phyloP scores from a whole-genome alignment of 53 echinoderm and acorn worm species.

The Hippasteria phrygiana region DNA sequence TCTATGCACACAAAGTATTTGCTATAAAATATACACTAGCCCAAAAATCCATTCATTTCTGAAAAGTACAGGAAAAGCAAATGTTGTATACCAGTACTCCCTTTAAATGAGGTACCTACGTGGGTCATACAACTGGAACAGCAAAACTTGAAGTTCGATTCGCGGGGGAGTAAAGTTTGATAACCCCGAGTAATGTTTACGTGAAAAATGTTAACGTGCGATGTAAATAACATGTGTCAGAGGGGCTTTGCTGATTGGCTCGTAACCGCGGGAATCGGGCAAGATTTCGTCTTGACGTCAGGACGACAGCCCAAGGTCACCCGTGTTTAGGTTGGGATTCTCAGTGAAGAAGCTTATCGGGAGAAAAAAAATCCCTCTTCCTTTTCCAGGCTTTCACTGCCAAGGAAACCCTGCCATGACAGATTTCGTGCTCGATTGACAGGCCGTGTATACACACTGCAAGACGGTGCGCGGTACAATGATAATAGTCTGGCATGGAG shows the following conservation, averaged over 20 bases:
- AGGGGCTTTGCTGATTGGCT: not conserved
- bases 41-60: too few relatives aligned
- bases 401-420: not conserved
- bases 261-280: not conserved
- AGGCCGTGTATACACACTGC: too few relatives aligned
- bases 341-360: not conserved
- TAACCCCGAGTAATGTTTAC: not conserved
- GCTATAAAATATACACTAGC: too few relatives aligned
- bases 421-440: not conserved
- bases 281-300: constrained; percentile 37
- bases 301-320: constrained; percentile 24
- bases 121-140: not conserved
- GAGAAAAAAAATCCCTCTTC: not conserved
- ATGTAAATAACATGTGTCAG: not conserved
- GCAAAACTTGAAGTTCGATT: not conserved
- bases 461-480: too few relatives aligned
- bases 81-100: not conserved
- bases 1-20: too few relatives aligned
- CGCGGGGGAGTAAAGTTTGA: not conserved
- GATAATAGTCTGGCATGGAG: too few relatives aligned
- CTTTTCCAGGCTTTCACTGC: not conserved
- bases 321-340: constrained; percentile 54
- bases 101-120: not conserved
- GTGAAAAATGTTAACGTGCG: not conserved
- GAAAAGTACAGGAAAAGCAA: too few relatives aligned